Evolutionary conservation across 2,888 invertebrate genomes (phyloP).

Genomic region (Nephrotoma guestfalica): DNA sequence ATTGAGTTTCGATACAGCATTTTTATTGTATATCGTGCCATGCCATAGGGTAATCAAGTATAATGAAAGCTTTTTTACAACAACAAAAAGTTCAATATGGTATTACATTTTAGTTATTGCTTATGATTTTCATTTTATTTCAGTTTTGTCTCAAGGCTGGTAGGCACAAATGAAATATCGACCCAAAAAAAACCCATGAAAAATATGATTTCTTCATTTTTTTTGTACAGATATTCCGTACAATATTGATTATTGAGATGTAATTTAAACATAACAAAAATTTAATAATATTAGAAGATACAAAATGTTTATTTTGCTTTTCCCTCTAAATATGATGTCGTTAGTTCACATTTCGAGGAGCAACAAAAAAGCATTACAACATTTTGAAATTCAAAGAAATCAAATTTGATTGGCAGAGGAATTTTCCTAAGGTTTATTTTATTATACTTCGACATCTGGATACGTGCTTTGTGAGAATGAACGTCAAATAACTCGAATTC

Average conservation of each 20-base stretch:
- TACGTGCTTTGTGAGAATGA: neutral
- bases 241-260: neutral
- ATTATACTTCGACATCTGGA: neutral
- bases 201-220: neutral
- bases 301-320: neutral
- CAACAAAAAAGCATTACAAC: neutral
- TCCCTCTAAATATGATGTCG: neutral
- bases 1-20: neutral
- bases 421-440: too few species aligned
- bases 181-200: neutral
- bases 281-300: neutral
- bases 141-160: neutral
- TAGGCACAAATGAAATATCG: neutral
- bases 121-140: neutral
- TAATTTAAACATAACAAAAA: neutral
- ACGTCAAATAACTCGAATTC: neutral
- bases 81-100: neutral
- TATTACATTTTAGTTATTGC: neutral
- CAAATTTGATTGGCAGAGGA: too few species aligned
- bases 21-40: neutral
- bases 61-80: neutral
- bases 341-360: neutral
- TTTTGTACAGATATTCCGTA: neutral
- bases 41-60: neutral
- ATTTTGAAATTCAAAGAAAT: neutral